phyloP scores from a whole-genome alignment of 2,797 vertebrate species.

The Cyprinella venusta region DNA sequence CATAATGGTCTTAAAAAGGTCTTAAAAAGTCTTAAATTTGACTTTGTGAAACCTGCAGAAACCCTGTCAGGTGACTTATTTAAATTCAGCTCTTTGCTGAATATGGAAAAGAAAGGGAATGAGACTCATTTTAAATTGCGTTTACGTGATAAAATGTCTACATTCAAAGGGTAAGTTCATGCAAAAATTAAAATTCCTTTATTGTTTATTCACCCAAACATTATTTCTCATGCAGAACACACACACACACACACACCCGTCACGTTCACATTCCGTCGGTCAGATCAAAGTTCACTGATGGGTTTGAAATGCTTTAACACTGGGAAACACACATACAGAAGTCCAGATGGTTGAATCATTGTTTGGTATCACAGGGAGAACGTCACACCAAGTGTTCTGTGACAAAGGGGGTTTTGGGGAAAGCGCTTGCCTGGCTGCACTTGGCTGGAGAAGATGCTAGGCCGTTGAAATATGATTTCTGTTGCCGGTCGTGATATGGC shows the following conservation, averaged over 20 bases:
- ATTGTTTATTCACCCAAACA: background rate
- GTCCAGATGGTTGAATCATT: background rate
- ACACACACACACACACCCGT: too few species aligned
- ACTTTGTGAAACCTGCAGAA: too few species aligned
- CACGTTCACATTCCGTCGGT: too few species aligned
- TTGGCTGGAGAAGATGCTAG: slow-evolving; percentile 43
- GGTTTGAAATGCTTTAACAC: background rate
- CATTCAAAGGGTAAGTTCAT: background rate
- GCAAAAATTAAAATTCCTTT: background rate
- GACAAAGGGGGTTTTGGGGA: slow-evolving; percentile 46
- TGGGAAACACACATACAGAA: background rate
- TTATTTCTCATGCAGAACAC: background rate
- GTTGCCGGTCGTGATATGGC: slow-evolving; percentile 48
- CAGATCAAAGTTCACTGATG: background rate
- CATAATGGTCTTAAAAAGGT: too few species aligned
- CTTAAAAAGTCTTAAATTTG: too few species aligned
- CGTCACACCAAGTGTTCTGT: slow-evolving; percentile 41
- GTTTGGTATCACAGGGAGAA: slow-evolving; percentile 10
- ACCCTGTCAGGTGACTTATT: slow-evolving; percentile 40
- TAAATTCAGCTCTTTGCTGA: slow-evolving; percentile 1
- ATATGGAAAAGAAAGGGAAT: background rate
- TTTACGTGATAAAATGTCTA: background rate
- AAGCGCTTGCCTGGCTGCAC: slow-evolving; percentile 37
- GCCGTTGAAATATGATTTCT: slow-evolving; percentile 55
- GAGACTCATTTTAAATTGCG: slow-evolving; percentile 7